These are phyloP conservation scores for Chloroceryle amazona DNA, from an alignment of 2,797 vertebrate genomes.

Conservation along the genomic window DNA sequence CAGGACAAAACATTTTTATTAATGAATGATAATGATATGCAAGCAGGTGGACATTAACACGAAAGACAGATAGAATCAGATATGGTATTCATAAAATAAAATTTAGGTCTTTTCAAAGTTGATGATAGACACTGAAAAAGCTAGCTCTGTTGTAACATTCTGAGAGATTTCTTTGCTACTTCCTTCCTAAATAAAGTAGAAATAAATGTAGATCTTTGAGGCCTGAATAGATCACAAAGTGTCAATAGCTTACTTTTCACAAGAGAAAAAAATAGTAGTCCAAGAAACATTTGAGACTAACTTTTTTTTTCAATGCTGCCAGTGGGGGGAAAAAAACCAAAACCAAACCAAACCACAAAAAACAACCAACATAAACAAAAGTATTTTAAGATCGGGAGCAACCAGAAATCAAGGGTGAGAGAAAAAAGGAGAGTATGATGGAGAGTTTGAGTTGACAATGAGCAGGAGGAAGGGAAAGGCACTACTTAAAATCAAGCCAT, in stretches of 20 bases:
- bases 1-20: neutral
- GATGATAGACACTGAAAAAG: neutral
- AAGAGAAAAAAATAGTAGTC: neutral
- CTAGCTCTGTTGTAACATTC: neutral
- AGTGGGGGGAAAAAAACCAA: too few species aligned
- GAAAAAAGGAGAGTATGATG: neutral
- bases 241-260: neutral
- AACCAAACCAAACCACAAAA: too few species aligned
- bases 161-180: neutral
- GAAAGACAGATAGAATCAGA: neutral
- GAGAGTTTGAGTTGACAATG: neutral
- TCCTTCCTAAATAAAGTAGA: neutral
- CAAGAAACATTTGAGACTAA: neutral
- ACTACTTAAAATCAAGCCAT: neutral
- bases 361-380: neutral
- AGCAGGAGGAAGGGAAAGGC: neutral
- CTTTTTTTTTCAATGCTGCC: neutral
- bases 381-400: neutral
- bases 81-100: neutral
- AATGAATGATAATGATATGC: neutral
- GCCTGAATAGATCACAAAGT: neutral
- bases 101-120: neutral
- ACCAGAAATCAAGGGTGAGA: neutral
- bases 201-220: neutral
- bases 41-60: neutral